Evolutionary conservation across 2,888 invertebrate genomes (phyloP).

Genomic region (Craniophora ligustri): DNA sequence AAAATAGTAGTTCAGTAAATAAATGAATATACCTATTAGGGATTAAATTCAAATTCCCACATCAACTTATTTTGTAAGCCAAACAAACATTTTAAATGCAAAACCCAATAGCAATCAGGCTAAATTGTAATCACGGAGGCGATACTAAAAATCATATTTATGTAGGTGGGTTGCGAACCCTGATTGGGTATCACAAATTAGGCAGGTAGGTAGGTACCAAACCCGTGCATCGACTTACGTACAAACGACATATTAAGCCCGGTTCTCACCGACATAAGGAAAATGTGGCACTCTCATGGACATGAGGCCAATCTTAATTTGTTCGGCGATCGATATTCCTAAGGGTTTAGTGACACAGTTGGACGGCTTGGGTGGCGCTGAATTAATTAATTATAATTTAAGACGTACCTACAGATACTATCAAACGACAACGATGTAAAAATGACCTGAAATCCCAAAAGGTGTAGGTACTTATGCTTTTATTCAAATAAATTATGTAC

Average conservation of each 20-base stretch:
- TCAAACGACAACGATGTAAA: not conserved
- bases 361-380: conserved; percentile 20
- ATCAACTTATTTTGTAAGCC: conserved; percentile 25
- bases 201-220: conserved; percentile 43
- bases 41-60: conserved; percentile 8
- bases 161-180: conserved; percentile 26
- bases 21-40: not conserved
- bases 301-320: conserved; percentile 72
- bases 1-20: no score
- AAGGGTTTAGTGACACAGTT: conserved; percentile 34
- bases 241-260: conserved; percentile 35
- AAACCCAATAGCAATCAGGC: conserved; percentile 27
- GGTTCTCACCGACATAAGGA: conserved; percentile 77
- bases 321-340: conserved; percentile 43
- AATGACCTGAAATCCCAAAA: no score
- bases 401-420: not conserved
- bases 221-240: conserved; percentile 45
- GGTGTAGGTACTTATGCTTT: no score
- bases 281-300: conserved; percentile 71
- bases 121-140: conserved; percentile 34
- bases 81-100: conserved; percentile 27
- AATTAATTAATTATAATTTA: conserved; percentile 30
- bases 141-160: conserved; percentile 48
- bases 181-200: conserved; percentile 56
- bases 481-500: no score